Percentiles rank a stretch among this genome's conserved stretches.
Evolutionary conservation across 2,113 vertebrate genomes (phyloP).

Genomic region (Papio anubis): DNA sequence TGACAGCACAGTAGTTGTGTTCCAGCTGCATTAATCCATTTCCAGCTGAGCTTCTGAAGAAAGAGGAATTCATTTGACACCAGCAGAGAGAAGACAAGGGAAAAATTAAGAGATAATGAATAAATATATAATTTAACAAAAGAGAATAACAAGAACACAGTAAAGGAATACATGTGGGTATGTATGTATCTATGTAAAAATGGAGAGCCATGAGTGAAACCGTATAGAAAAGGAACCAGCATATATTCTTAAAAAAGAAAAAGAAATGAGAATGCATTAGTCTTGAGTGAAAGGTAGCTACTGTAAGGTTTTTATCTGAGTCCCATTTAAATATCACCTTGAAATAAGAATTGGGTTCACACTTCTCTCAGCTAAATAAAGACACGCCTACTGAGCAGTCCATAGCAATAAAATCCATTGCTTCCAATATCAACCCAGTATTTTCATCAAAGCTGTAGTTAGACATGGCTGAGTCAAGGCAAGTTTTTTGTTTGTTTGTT

Average conservation of each 20-base stretch:
- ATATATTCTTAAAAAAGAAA: not conserved
- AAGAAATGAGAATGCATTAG: not conserved
- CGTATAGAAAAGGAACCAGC: not conserved
- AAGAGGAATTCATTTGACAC: slow-evolving; percentile 80
- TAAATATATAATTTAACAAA: slow-evolving; percentile 79
- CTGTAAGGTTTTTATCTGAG: not conserved
- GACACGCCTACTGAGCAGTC: not conserved
- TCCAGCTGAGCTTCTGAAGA: slow-evolving; percentile 80
- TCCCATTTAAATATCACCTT: not conserved
- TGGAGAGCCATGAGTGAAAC: not conserved
- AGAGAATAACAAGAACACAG: slow-evolving; percentile 75
- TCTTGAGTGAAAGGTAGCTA: not conserved
- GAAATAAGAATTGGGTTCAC: not conserved
- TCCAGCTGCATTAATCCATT: slow-evolving; percentile 78
- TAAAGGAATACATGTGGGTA: not conserved
- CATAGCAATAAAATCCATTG: not conserved
- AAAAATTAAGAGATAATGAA: slow-evolving; percentile 78
- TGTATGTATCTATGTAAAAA: not conserved
- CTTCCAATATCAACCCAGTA: not conserved
- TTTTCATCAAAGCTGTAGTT: not conserved
- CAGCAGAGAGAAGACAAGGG: slow-evolving; percentile 78
- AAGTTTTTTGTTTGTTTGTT: too few relatives aligned
- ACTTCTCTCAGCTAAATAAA: slow-evolving; percentile 39
- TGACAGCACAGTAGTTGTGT: not conserved
- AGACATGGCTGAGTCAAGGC: not conserved